Base-by-base conservation (phyloP, 2,113 vertebrate genomes). In the Halichoeres trimaculatus region DNA sequence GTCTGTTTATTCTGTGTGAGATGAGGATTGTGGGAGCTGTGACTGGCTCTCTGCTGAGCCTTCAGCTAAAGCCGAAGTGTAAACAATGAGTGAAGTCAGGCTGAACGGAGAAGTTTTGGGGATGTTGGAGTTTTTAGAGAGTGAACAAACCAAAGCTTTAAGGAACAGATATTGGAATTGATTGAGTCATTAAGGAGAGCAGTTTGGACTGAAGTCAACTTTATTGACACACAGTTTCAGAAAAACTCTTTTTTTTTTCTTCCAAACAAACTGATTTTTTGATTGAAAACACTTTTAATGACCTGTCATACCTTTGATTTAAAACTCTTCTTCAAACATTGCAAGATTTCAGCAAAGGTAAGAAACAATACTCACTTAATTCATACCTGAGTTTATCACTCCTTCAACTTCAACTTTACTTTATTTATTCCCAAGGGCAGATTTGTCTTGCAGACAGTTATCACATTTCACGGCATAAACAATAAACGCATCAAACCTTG, bases 1-100 rank as follows among this genome's bases (percentile, higher is more conserved):
- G 1, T 36, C n/a, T 62, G 17, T 56, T 68, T 53, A 58, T 41
- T 70, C 13, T 50, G 26, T 36, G 30, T 69, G 68, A 70, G 58
- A 73, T 71, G 14, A 64, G 34, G 64, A 70, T 70, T 50, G 57
- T 17, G 30, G 43, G 38, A 53, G 36, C 24, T 4, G 30, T 26
- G 3, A 24, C 19, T 24, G 10, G 2, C 40, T 20, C 51, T 52
- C 35, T 48, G n/a, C 26, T 22, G 35, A 17, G 38, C 50, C 3
- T 58, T 20, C 35, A 19, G 14, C 17, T 58, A 34, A 70, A 19
- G 40, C 40, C 47, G 5, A 56, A 24, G 47, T 19, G 24, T 41
- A 40, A 72, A 61, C 61, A 19, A 61, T 8, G 20, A 52, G 41
- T n/a, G 26, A 54, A 48, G 54, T 12, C 24, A 52, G 52, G 52